Evolutionary conservation across 2,113 vertebrate species (phyloP).

Genomic region (Pseudonaja textilis): DNA sequence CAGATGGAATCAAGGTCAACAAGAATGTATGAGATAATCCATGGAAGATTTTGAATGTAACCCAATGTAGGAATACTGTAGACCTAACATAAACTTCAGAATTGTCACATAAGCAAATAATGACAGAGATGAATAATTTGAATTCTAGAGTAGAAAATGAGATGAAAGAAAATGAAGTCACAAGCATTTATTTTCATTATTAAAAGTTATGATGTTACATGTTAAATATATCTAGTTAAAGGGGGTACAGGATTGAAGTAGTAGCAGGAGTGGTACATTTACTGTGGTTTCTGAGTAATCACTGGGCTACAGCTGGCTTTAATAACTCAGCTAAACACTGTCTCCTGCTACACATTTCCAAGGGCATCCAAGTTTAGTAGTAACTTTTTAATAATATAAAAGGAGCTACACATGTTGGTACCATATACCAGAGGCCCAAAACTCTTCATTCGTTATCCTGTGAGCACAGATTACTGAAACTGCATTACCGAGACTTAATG

Average conservation of each 20-base stretch:
- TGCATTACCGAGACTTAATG: background rate
- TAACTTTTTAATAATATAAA: conserved; percentile 4
- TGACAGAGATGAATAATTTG: background rate
- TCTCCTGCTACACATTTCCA: background rate
- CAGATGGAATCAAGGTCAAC: background rate
- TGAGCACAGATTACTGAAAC: background rate
- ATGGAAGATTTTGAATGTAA: background rate
- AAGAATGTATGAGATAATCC: background rate
- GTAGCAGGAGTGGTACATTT: background rate
- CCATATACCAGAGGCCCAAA: background rate
- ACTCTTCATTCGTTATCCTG: background rate
- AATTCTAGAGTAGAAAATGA: background rate
- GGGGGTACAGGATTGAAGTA: background rate
- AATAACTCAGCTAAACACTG: background rate
- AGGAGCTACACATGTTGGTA: background rate
- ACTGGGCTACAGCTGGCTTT: background rate
- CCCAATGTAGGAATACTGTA: background rate
- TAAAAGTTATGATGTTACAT: background rate
- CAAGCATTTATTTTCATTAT: background rate
- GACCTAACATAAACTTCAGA: background rate
- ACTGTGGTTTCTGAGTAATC: background rate
- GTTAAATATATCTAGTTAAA: fast-evolving
- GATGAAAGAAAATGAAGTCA: background rate
- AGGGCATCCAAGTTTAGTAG: background rate
- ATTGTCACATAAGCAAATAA: background rate